Conservation (phyloP, 92 coral and sea anemone species). For the Epizoanthus scotinus region DNA sequence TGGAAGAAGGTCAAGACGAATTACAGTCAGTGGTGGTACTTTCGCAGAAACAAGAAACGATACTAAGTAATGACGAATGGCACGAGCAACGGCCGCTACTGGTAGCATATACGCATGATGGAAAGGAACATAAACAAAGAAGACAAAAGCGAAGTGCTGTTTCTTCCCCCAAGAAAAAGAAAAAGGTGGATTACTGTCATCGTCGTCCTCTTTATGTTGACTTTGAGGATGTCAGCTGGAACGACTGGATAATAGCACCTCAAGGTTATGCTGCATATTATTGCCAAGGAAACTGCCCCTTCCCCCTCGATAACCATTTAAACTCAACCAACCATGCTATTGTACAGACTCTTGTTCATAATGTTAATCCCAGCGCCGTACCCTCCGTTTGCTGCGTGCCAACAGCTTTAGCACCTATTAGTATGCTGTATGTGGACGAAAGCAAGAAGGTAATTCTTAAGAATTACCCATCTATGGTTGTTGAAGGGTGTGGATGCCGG, state of each 20-base stretch:
- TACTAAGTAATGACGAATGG: conserved; percentile 51
- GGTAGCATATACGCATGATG: conserved; percentile 86
- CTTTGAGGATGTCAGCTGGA: conserved; percentile 87
- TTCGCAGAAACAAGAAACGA: conserved; percentile 27
- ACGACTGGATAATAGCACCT: conserved; percentile 96
- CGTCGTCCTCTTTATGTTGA: conserved; percentile 83
- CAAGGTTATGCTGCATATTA: conserved; percentile 80
- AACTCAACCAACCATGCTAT: conserved; percentile 97
- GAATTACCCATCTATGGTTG: conserved; percentile 94
- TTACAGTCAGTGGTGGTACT: conserved; percentile 40
- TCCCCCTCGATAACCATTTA: conserved; percentile 70
- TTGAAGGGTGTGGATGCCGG: conserved; percentile 95
- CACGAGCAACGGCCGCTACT: conserved; percentile 79
- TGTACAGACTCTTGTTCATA: conserved; percentile 89
- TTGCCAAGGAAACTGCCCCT: conserved; percentile 88
- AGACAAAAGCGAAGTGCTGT: conserved; percentile 67
- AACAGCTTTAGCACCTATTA: conserved; percentile 74
- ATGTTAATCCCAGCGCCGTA: conserved; percentile 62
- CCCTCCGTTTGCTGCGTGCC: conserved; percentile 96
- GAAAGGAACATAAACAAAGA: conserved; percentile 67
- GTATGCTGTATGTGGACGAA: conserved; percentile 80
- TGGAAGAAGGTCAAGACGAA: conserved; percentile 45
- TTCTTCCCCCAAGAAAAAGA: conserved; percentile 20
- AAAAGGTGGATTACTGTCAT: conserved; percentile 56
- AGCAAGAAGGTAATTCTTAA: conserved; percentile 75